Conservation (phyloP, 2,797 vertebrate genomes). For the Pipistrellus nathusii region DNA sequence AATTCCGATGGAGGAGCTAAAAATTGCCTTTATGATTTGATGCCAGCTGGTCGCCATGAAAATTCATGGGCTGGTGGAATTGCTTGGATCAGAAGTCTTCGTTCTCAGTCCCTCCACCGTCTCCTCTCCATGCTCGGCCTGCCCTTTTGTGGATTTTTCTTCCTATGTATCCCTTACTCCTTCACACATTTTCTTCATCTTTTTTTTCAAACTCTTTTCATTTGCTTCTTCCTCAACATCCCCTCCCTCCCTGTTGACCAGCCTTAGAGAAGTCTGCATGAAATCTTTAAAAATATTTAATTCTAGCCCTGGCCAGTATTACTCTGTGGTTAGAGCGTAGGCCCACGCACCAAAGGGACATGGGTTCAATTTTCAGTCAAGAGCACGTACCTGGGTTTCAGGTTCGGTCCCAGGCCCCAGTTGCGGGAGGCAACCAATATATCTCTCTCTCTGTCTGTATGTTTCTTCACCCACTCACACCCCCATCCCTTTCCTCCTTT, state of each 20-base stretch:
- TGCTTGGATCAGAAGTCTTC: constrained; percentile 46
- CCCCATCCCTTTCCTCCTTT: too few species aligned
- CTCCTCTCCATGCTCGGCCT: not conserved
- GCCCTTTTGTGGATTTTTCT: not conserved
- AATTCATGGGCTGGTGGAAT: constrained; percentile 75
- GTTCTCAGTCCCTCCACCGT: not conserved
- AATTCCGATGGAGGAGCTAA: constrained; percentile 65
- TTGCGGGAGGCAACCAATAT: too few species aligned
- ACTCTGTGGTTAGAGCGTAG: too few species aligned
- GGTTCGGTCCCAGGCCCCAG: too few species aligned
- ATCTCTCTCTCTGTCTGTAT: too few species aligned
- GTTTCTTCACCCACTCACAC: too few species aligned
- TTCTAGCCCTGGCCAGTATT: not conserved
- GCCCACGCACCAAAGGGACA: too few species aligned
- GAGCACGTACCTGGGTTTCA: too few species aligned
- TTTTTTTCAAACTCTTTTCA: not conserved
- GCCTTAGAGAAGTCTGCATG: not conserved
- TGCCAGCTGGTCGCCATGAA: constrained; percentile 81
- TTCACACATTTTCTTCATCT: not conserved
- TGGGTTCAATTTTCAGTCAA: too few species aligned
- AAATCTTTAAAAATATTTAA: not conserved
- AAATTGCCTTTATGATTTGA: constrained; percentile 75
- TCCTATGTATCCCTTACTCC: not conserved
- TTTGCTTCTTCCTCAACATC: not conserved
- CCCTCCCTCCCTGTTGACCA: not conserved